phyloP scores from a whole-genome alignment of 2,797 vertebrate species.

The Distichodus sexfasciatus region DNA sequence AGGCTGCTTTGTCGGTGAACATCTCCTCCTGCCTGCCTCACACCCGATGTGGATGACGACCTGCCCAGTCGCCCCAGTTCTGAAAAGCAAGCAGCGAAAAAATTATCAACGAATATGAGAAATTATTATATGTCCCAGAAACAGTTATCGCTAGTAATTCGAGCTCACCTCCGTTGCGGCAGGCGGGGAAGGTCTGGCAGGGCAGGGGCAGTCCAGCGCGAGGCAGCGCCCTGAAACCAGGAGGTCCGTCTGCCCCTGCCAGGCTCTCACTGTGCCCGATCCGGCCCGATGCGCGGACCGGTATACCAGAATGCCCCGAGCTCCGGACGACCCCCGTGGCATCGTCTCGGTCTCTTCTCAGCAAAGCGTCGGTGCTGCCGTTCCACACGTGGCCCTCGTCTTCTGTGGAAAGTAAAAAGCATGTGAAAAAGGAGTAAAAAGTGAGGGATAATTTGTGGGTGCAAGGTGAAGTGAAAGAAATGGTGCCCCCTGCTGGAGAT shows the following conservation, averaged over 20 bases:
- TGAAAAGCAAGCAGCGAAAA: conserved; percentile 57
- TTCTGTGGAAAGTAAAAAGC: conserved; percentile 59
- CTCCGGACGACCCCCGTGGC: conserved; percentile 57
- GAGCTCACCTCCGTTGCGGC: conserved; percentile 84
- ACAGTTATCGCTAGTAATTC: not conserved
- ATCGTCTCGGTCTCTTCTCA: conserved; percentile 80
- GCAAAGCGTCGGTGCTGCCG: conserved; percentile 72
- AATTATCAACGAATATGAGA: too few species aligned
- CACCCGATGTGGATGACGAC: conserved; percentile 89
- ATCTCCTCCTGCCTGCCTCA: conserved; percentile 81
- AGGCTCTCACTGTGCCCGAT: conserved; percentile 74
- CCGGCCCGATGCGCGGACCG: conserved; percentile 76
- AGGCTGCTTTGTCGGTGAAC: conserved; percentile 85
- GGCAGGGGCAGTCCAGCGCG: conserved; percentile 82
- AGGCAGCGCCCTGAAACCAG: conserved; percentile 76
- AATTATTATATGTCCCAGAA: too few species aligned
- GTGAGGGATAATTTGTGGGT: not conserved
- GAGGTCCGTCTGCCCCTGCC: conserved; percentile 66
- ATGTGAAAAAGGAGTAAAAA: not conserved
- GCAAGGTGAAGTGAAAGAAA: conserved; percentile 13
- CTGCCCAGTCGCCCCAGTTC: conserved; percentile 90
- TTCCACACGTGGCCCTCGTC: conserved; percentile 79
- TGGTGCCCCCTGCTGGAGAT: too few species aligned
- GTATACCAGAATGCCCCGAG: conserved; percentile 76
- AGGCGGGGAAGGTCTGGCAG: conserved; percentile 90